A percentile compares a stretch with the other conserved stretches of the same genome.
Conservation (phyloP, 2,888 invertebrate genomes). For the Cyaniris semiargus region DNA sequence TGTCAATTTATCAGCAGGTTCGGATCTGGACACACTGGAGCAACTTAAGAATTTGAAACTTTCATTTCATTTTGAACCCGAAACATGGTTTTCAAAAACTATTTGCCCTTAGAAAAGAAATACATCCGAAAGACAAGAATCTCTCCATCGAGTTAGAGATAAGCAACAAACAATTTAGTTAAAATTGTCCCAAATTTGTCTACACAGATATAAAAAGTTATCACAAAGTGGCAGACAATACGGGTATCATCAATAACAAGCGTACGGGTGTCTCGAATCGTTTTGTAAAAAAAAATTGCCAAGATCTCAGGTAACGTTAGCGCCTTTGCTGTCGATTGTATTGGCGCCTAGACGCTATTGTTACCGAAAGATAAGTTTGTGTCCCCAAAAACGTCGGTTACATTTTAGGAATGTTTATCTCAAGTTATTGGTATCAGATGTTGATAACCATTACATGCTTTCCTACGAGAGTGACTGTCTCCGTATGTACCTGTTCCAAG, state of each 20-base stretch:
- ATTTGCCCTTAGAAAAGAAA: background rate
- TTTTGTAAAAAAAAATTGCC: conserved; percentile 56
- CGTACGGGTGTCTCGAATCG: conserved; percentile 48
- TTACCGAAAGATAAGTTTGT: background rate
- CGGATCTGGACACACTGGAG: background rate
- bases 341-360: conserved; percentile 62
- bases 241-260: conserved; percentile 61
- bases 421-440: background rate
- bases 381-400: background rate
- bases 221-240: conserved; percentile 53
- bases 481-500: background rate
- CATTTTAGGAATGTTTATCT: background rate
- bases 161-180: conserved; percentile 18
- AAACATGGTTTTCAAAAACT: background rate
- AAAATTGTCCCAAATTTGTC: conserved; percentile 15
- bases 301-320: conserved; percentile 66
- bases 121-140: conserved; percentile 39
- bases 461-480: background rate
- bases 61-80: background rate
- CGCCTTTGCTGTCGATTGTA: conserved; percentile 66
- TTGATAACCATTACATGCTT: background rate
- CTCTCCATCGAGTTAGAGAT: background rate
- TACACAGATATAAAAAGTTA: background rate
- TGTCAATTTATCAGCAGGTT: background rate
- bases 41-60: background rate